A percentile compares a stretch with the other conserved stretches of the same genome.
Conservation (phyloP, 1,140 invertebrate species). For the Zaprionus tsacasi region DNA sequence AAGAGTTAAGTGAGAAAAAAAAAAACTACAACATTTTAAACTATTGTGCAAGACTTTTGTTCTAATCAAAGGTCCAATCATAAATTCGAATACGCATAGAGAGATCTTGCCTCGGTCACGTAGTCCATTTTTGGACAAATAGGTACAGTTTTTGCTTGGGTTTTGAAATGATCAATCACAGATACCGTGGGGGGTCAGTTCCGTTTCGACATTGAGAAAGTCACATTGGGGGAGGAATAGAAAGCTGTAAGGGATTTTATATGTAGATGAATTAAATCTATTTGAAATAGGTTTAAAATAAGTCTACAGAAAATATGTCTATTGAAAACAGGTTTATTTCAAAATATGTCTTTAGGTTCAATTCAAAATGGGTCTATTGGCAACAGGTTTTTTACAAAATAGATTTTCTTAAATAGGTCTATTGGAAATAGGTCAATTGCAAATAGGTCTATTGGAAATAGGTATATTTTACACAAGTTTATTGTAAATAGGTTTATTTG, state of each 20-base stretch:
- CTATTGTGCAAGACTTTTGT: slow-evolving; percentile 62
- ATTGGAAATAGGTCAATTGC: not conserved
- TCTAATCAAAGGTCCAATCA: slow-evolving; percentile 60
- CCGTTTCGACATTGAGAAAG: slow-evolving; percentile 49
- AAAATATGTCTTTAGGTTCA: no score
- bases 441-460: not conserved
- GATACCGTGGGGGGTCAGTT: slow-evolving; percentile 59
- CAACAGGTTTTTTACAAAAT: no score
- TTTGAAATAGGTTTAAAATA: not conserved
- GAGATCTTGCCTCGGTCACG: slow-evolving; percentile 59
- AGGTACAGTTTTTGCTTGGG: slow-evolving; percentile 45
- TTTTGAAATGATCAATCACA: slow-evolving; percentile 54
- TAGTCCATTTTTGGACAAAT: slow-evolving; percentile 61
- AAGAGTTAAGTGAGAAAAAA: slow-evolving; percentile 16
- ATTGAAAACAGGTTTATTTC: not conserved
- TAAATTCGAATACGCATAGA: slow-evolving; percentile 18
- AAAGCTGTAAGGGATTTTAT: slow-evolving; percentile 1
- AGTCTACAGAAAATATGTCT: not conserved
- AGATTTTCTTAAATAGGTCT: no score
- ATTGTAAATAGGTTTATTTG: no score
- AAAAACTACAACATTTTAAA: slow-evolving; percentile 38
- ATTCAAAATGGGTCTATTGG: no score
- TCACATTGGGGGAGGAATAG: slow-evolving; percentile 4
- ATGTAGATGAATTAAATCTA: no score
- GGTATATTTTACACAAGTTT: no score